phyloP scores from a whole-genome alignment of 2,113 vertebrate genomes.

The Spermophilus dauricus region DNA sequence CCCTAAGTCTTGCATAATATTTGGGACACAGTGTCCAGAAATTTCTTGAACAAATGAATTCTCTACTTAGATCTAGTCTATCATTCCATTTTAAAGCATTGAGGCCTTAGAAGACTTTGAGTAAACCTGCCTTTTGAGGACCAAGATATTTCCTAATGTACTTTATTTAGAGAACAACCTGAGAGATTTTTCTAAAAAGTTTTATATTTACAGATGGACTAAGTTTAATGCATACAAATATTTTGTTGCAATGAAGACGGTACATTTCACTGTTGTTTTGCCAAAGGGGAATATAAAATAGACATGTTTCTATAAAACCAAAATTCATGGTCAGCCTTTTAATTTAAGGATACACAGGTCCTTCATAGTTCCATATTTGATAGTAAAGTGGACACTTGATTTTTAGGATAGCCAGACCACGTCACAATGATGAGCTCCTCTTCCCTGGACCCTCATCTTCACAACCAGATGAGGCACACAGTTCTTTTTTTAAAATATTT shows the following conservation, averaged over 20 bases:
- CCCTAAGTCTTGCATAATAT: neutral
- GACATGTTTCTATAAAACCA: neutral
- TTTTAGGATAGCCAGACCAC: neutral
- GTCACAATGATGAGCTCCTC: neutral
- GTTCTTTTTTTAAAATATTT: neutral
- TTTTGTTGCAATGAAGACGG: neutral
- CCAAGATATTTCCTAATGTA: neutral
- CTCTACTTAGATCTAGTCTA: neutral
- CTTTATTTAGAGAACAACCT: neutral
- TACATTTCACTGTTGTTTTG: neutral
- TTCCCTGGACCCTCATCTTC: rapidly evolving
- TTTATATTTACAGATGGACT: neutral
- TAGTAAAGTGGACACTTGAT: neutral
- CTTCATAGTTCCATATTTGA: neutral
- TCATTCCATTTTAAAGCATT: neutral
- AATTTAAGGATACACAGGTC: neutral
- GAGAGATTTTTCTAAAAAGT: neutral
- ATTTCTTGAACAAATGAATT: neutral
- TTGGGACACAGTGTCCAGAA: neutral
- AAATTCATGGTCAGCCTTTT: neutral
- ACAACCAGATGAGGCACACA: neutral
- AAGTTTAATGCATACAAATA: neutral
- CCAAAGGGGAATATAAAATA: neutral
- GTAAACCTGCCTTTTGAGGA: neutral
- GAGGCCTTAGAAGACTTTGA: neutral